Percentiles rank a stretch among this genome's conserved stretches.
Conservation (phyloP, 2,113 vertebrate species). For the human region GRCh38 chr4:154564501-154565000, state of each 20-base stretch:
- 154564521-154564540: neutral
- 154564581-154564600: neutral
- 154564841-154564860: neutral
- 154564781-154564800: neutral
- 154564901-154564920: conserved; percentile 3
- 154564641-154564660: neutral
- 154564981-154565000: neutral
- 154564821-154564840: neutral
- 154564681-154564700: neutral
- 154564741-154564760: neutral
- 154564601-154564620: neutral
- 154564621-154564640: neutral
- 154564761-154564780: neutral
- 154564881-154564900: neutral
- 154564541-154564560: neutral
- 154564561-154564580: neutral
- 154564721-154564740: neutral
- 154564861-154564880: neutral
- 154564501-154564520: neutral
- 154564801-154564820: neutral
- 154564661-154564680: neutral
- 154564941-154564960: neutral
- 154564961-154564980: neutral
- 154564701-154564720: neutral
- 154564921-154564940: neutral